These are phyloP conservation scores for Xenopus tropicalis DNA, from an alignment of 2,113 vertebrate genomes.

Conservation along the genomic window UCB_Xtro_10.0 CM004445.2:47916001-47916500, in stretches of 20 bases:
- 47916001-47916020: conserved; percentile 14
- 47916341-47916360: not conserved
- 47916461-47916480: conserved; percentile 9
- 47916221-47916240: not conserved
- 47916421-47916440: not conserved
- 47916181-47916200: not conserved
- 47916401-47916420: not conserved
- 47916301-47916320: not conserved
- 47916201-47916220: not conserved
- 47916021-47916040: conserved; percentile 27
- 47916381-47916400: not conserved
- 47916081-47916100: conserved; percentile 8
- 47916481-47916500: conserved; percentile 1
- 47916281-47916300: not conserved
- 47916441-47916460: not conserved
- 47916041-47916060: conserved; percentile 18
- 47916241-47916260: not conserved
- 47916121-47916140: conserved; percentile 27
- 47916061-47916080: conserved; percentile 38
- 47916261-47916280: not conserved
- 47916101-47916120: conserved; percentile 23
- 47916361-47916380: not conserved
- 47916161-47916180: conserved; percentile 4
- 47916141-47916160: conserved; percentile 35
- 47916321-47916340: not conserved